Percentiles rank a stretch among this genome's conserved stretches.
Evolutionary conservation across 2,888 invertebrate species (phyloP).

Genomic region (Ectobius pallidus): DNA sequence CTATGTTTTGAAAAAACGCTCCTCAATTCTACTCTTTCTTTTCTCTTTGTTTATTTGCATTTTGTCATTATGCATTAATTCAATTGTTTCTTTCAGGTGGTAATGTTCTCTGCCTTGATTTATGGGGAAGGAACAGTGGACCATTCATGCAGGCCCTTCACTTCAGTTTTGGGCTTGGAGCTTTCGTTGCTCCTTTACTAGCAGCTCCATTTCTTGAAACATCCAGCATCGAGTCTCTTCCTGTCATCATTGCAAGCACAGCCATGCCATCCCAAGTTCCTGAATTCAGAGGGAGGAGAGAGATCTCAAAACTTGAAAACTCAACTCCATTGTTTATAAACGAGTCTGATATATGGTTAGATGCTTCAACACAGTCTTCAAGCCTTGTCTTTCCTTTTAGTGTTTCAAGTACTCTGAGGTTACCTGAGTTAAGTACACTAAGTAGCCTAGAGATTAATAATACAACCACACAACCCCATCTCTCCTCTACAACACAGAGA

Average conservation of each 20-base stretch:
- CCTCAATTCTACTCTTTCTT: too few relatives aligned
- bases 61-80: too few relatives aligned
- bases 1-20: too few relatives aligned
- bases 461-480: not conserved
- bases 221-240: not conserved
- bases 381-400: not conserved
- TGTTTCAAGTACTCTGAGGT: not conserved
- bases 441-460: not conserved
- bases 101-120: constrained; percentile 54
- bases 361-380: not conserved
- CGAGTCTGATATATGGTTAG: not conserved
- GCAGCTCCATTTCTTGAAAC: constrained; percentile 53
- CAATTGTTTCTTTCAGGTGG: constrained; percentile 53
- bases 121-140: constrained; percentile 51
- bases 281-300: not conserved
- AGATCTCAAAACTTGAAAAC: not conserved
- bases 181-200: constrained; percentile 55
- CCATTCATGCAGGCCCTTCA: constrained; percentile 57
- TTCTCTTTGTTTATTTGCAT: too few relatives aligned
- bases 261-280: not conserved
- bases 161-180: constrained; percentile 56
- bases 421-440: not conserved
- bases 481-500: constrained; percentile 1
- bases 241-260: not conserved
- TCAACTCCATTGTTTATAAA: not conserved